These are phyloP conservation scores for Copsychus sechellarum DNA, from an alignment of 2,113 vertebrate genomes.

Conservation along the genomic window DNA sequence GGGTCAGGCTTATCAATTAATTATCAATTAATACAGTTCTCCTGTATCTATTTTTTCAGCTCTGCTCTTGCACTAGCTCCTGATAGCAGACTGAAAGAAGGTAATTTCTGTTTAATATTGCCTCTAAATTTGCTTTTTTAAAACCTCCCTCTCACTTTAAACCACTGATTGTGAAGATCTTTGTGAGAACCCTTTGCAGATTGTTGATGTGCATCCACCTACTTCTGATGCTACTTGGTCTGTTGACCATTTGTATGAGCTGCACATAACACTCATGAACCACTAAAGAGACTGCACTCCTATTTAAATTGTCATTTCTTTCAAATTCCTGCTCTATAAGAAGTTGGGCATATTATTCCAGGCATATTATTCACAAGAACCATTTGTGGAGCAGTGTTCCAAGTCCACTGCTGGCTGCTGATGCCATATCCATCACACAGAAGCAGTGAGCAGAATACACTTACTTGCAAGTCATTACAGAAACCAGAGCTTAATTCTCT, in stretches of 20 bases:
- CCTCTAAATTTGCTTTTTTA: not conserved
- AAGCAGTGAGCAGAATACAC: not conserved
- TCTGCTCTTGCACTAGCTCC: not conserved
- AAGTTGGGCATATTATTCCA: not conserved
- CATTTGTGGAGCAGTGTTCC: not conserved
- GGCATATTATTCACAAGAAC: slow-evolving; percentile 23
- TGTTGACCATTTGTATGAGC: not conserved
- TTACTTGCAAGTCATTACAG: slow-evolving; percentile 30
- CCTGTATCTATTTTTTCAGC: not conserved
- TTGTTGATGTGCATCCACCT: not conserved
- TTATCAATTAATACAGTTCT: no score
- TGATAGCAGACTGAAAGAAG: not conserved
- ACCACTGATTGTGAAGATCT: not conserved
- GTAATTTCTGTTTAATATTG: not conserved
- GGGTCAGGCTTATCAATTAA: not conserved
- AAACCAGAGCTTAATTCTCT: slow-evolving; percentile 52
- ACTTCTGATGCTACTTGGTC: not conserved
- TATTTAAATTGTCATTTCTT: not conserved
- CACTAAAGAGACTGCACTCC: not conserved
- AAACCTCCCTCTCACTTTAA: not conserved
- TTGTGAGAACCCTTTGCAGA: not conserved
- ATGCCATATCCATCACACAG: slow-evolving; percentile 20
- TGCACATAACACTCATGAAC: not conserved
- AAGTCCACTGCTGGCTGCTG: slow-evolving; percentile 51
- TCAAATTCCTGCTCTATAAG: not conserved